Evolutionary conservation across 2,113 vertebrate species (phyloP).

Genomic region (Sturnira hondurensis): DNA sequence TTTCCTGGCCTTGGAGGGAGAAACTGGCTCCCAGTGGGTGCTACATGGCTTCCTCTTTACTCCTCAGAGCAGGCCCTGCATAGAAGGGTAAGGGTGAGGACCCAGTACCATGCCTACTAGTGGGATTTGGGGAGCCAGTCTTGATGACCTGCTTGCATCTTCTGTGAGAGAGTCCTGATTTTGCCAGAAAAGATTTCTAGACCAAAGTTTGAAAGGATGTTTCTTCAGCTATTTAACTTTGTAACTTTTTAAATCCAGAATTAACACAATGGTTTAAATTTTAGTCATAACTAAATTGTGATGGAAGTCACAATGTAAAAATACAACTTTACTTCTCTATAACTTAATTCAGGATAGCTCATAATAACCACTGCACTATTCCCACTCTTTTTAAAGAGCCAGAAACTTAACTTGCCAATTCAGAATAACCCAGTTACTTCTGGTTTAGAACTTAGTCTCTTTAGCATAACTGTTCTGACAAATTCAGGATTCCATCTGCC

Average conservation of each 20-base stretch:
- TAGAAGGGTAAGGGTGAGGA: neutral
- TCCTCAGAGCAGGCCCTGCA: neutral
- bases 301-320: neutral
- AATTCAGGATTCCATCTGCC: neutral
- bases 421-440: neutral
- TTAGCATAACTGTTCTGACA: neutral
- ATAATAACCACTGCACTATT: neutral
- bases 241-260: neutral
- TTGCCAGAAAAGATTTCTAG: neutral
- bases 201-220: neutral
- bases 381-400: neutral
- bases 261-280: slow-evolving; percentile 8
- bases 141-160: neutral
- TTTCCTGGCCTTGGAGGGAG: neutral
- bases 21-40: neutral
- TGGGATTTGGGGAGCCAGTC: neutral
- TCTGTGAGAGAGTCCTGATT: neutral
- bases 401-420: neutral
- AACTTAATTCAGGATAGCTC: neutral
- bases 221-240: neutral
- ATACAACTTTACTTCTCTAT: neutral
- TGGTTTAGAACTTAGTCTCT: slow-evolving; percentile 15
- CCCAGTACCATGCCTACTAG: neutral
- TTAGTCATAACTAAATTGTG: neutral
- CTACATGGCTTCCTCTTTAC: neutral